Conservation (phyloP, 2,888 invertebrate species). For the Troglohyphantes excavatus region DNA sequence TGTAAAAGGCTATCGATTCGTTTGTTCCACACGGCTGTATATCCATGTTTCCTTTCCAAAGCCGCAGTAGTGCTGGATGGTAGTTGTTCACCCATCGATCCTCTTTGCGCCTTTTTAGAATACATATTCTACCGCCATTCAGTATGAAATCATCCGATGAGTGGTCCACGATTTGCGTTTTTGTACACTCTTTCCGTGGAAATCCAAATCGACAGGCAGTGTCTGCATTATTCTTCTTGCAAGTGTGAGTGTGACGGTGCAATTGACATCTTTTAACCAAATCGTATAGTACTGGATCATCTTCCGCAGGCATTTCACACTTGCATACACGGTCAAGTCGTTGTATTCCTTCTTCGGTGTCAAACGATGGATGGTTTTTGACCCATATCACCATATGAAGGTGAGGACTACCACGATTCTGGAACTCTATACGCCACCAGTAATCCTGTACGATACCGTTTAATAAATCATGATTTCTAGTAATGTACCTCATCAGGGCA, state of each 20-base stretch:
- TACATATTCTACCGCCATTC: conserved; percentile 33
- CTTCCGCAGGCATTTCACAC: conserved; percentile 8
- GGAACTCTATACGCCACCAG: conserved; percentile 73
- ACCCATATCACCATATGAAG: conserved; percentile 72
- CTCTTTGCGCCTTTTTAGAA: neutral
- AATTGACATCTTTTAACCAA: conserved; percentile 17
- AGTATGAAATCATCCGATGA: conserved; percentile 7
- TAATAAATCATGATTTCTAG: neutral
- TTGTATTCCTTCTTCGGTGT: neutral
- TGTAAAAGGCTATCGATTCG: conserved; percentile 48
- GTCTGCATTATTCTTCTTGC: conserved; percentile 6
- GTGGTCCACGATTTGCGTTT: neutral
- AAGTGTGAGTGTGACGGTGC: neutral
- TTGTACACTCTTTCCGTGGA: neutral
- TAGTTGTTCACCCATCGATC: neutral
- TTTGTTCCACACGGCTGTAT: conserved; percentile 53
- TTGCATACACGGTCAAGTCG: neutral
- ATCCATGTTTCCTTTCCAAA: conserved; percentile 39
- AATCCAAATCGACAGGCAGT: conserved; percentile 14
- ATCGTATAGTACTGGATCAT: conserved; percentile 1
- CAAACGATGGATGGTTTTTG: conserved; percentile 21
- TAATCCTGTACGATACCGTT: conserved; percentile 43
- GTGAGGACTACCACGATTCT: conserved; percentile 24
- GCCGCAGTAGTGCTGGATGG: neutral
- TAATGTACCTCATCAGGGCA: conserved; percentile 17